phyloP scores from a whole-genome alignment of 2,113 vertebrate species.

The Daboia siamensis region DNA sequence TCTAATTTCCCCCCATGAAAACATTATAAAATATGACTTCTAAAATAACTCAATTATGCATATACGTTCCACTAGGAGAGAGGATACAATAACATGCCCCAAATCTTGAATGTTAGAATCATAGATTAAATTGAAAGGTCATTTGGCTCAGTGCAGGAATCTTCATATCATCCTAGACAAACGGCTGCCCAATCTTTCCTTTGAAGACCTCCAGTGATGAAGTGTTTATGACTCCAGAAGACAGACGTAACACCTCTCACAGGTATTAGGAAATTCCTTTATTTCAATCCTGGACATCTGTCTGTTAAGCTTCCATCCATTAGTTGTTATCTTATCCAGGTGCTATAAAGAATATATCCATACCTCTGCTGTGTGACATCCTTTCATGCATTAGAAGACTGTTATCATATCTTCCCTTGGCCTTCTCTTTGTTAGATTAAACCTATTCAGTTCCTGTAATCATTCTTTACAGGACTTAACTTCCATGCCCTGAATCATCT shows the following conservation, averaged over 20 bases:
- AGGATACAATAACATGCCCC: slow-evolving; percentile 8
- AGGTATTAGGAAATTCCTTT: background rate
- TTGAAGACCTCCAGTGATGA: background rate
- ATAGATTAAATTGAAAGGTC: background rate
- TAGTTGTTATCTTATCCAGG: background rate
- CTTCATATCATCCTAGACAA: background rate
- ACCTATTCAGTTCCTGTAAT: background rate
- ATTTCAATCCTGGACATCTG: background rate
- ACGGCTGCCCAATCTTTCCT: background rate
- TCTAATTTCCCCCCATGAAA: slow-evolving; percentile 42
- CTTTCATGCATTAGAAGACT: background rate
- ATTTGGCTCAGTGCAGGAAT: background rate
- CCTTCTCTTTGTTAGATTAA: background rate
- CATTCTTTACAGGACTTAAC: background rate
- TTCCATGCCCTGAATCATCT: background rate
- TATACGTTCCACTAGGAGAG: slow-evolving; percentile 35
- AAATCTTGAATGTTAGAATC: slow-evolving; percentile 4
- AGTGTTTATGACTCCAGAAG: background rate
- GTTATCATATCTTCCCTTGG: background rate
- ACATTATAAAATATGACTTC: slow-evolving; percentile 36
- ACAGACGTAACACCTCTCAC: background rate
- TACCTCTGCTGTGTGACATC: background rate
- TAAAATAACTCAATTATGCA: slow-evolving; percentile 40
- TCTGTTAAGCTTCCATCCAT: background rate
- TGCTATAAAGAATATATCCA: background rate